Evolutionary conservation across 2,888 invertebrate genomes (phyloP), one percentile per base, ranked within the genome.

Genomic region (Agrochola litura): DNA sequence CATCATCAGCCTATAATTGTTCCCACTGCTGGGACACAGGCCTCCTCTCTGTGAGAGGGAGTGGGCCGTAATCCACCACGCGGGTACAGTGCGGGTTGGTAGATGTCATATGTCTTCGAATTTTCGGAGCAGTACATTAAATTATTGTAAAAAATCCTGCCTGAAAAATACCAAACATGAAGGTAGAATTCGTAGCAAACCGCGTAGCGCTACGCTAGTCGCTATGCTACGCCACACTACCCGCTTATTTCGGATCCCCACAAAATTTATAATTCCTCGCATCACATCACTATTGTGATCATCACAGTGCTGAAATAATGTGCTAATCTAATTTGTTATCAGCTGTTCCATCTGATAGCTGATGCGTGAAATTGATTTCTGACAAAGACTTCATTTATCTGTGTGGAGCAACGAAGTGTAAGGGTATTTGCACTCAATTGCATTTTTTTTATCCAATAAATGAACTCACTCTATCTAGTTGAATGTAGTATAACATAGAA

Each of bases 301-400:
- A 41, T 71, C 76, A 79, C 71, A 65, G 41, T 43, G 63, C 65
- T 63, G 65, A 76, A 86, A 81, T 78, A 83, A 81, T 81, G 79
- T 82, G 52, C 80, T 83, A 77, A 86, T 84, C 76, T 73, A 56
- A 79, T 81, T 77, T 73, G 65, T 76, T 85, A 87, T 88, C 86
- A 30, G 46, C 54, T 30, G 68, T 58, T 69, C 69, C 58, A 84
- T 86, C 83, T 84, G 73, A 81, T 67, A 56, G 25, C 41, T 79
- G 82, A 77, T 74, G 89, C 90, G 81, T 89, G 87, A 90, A 91
- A 90, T 90, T 87, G 86, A 79, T 88, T 90, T 89, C 70, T 77
- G 43, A 86, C 86, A 83, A 89, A 81, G 76, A 63, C 12, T 77
- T 77, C 22, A 73, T 72, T 78, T 74, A 52, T 80, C 69, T 82